phyloP scores from a whole-genome alignment of 2,888 invertebrate genomes.

The Tipula unca region DNA sequence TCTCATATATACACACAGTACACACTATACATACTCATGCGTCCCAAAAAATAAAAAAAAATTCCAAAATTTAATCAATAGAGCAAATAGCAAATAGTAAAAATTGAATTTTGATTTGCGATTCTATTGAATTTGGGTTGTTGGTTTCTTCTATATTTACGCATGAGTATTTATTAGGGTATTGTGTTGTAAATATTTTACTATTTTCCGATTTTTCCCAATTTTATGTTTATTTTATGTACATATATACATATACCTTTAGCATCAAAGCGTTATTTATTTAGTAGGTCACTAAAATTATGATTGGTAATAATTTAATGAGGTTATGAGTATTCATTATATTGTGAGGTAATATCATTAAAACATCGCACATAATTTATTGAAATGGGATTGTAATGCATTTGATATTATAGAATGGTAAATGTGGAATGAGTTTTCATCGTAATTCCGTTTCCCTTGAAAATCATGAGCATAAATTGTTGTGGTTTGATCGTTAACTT shows the following conservation, averaged over 20 bases:
- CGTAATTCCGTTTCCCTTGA: no score
- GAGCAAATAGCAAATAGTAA: constrained; percentile 8
- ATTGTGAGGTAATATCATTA: no score
- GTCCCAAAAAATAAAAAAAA: neutral
- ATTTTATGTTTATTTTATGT: neutral
- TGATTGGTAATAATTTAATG: neutral
- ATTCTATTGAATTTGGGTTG: neutral
- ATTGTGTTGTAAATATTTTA: neutral
- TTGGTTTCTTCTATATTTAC: neutral
- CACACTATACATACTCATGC: neutral
- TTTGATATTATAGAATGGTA: no score
- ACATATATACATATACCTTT: no score
- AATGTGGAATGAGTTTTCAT: no score
- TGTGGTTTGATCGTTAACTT: no score
- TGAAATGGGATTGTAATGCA: no score
- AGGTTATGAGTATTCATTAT: no score
- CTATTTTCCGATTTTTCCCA: neutral
- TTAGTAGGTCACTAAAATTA: neutral
- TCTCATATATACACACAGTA: neutral
- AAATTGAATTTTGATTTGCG: neutral
- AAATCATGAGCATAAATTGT: no score
- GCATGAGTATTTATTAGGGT: neutral
- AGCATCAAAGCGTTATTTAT: neutral
- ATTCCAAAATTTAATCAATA: neutral
- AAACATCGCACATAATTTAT: no score